Base-by-base conservation (phyloP, 2,797 vertebrate genomes). In the Mus caroli region DNA sequence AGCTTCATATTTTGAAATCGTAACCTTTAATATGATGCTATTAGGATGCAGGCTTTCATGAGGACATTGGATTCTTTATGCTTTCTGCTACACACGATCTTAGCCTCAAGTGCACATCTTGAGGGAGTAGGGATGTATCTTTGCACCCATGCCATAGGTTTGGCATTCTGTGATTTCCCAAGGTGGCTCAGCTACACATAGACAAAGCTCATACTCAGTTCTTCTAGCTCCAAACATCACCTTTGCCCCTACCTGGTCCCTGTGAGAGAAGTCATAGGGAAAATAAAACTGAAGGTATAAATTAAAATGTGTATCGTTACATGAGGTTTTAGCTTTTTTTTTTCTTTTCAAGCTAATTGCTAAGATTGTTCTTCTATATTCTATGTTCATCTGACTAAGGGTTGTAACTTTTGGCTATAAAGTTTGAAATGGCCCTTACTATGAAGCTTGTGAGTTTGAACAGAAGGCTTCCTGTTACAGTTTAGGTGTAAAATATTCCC, bases 321-420 rank as follows among this genome's bases (percentile, higher is more conserved):
- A 43, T 62, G n/a, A 77, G n/a, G 58, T 89, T 88, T 96, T 86
- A 69, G 31, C n/a, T 6, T 26, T 26, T 43, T 40, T 73, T 43
- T 43, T 56, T 95, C 95, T 94, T 87, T 28, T 87, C 56, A 88
- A 76, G 34, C 0, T 19, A 62, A 86, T 88, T 94, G 26, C 71
- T 69, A 86, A 60, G 28, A 31, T 73, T 83, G 14, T 14, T 94
- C 91, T 96, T 92, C 37, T 90, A 43, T n/a, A 46, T 84, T 88
- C 37, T 94, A 2, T 94, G 15, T 71, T 90, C 80, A 54, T 89
- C 12, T 87, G 95, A 85, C 26, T 31, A 91, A 60, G 50, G 69
- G 15, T 62, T 2, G 31, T 1, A 54, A n/a, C 76, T 93, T 80
- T 54, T n/a, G 24, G 19, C 71, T 6, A 8, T 26, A 75, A 88